These are phyloP conservation scores for Thunnus thynnus DNA, from an alignment of 2,113 vertebrate species.

Conservation along the genomic window DNA sequence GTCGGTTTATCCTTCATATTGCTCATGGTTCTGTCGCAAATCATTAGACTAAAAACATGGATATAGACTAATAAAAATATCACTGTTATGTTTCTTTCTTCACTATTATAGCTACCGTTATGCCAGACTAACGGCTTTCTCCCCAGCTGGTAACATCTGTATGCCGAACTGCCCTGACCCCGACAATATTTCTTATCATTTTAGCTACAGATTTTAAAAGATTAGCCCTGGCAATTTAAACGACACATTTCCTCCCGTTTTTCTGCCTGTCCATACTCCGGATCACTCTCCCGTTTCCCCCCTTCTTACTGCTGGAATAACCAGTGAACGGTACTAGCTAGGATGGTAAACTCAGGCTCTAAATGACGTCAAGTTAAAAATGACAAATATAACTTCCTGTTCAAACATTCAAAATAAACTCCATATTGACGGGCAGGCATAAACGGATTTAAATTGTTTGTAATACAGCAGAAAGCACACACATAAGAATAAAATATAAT, in stretches of 20 bases:
- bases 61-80: background rate
- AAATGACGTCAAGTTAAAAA: background rate
- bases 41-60: background rate
- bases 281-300: background rate
- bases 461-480: background rate
- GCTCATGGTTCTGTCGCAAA: conserved; percentile 50
- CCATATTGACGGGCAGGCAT: background rate
- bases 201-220: background rate
- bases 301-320: background rate
- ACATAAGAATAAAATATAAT: background rate
- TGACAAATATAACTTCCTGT: conserved; percentile 21
- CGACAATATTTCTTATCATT: background rate
- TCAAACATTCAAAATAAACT: conserved; percentile 49
- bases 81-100: background rate
- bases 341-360: conserved; percentile 10
- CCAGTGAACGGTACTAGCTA: conserved; percentile 9
- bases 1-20: conserved; percentile 52
- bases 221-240: background rate
- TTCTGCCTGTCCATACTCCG: background rate
- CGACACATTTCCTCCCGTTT: background rate
- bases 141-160: conserved; percentile 67
- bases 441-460: background rate
- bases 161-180: background rate
- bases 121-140: conserved; percentile 34
- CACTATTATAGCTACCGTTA: background rate